Base-by-base conservation (phyloP, 1,140 invertebrate genomes). In the Drosophila murphyi region DNA sequence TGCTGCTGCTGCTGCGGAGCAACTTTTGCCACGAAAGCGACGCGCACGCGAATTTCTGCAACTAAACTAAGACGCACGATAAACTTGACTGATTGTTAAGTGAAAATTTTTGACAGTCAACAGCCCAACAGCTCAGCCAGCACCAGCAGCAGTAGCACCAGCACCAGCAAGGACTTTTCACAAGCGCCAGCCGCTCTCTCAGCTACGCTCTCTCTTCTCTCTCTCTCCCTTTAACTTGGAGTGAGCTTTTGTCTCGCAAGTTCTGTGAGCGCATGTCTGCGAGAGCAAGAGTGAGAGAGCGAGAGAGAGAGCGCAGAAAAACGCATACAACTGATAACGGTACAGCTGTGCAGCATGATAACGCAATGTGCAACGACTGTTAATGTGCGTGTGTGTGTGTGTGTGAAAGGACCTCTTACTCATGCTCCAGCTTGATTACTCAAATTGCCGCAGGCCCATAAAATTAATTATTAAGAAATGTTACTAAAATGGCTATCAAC, bases 41-140 rank as follows among this genome's bases (percentile, higher is more conserved):
- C 63, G 72, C 72, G 72, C 55, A 56, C 64, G 75, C 63, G 54
- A 47, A 56, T 59, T 73, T 72, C 45, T 73, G 60, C 65, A 72
- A 78, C 83, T 83, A 80, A 88, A 77, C 83, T 88, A 83, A 88
- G 80, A 78, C 83, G 85, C 85, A 87, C 83, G 76, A 87, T 82
- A 88, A 87, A 80, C 85, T 88, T 87, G 83, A 87, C 85, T 87
- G 82, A 86, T 79, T 79, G 80, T 74, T 76, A 69, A 83, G 79
- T 82, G 83, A 82, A 87, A 87, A 87, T 79, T 87, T 88, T 83
- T 70, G 76, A 87, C 82, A 87, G 83, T 88, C 79, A 87, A 87
- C 82, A 85, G 76, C 72, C 71, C 71, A 75, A 73, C 37, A 77
- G 51, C 67, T 32, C 55, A 80, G 70, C 47, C 45, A 62, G 43